A percentile compares a stretch with the other conserved stretches of the same genome.
Conservation (phyloP, 2,113 vertebrate genomes). For the Rhinogobius similis region DNA sequence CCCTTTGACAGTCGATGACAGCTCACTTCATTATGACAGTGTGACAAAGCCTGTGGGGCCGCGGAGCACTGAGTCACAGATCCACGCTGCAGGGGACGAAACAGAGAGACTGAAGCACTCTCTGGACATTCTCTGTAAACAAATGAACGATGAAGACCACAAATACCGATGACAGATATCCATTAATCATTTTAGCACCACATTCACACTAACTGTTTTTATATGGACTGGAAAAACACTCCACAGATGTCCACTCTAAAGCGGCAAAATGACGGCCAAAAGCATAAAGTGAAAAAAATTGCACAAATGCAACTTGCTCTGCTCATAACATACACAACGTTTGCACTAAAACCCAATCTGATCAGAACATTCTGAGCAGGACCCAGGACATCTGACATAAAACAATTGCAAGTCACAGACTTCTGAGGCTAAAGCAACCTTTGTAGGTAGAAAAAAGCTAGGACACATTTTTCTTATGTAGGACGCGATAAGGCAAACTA, state of each 20-base stretch:
- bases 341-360: too few species aligned
- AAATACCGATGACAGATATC: constrained; percentile 27
- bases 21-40: constrained; percentile 32
- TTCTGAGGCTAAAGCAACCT: neutral
- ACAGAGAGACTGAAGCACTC: constrained; percentile 9
- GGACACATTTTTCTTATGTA: neutral
- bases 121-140: constrained; percentile 14
- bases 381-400: neutral
- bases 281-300: constrained; percentile 19
- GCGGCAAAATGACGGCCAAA: constrained; percentile 15
- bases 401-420: neutral
- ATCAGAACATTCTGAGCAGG: too few species aligned
- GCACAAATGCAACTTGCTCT: too few species aligned
- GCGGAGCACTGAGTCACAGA: neutral
- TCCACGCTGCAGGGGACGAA: constrained; percentile 6
- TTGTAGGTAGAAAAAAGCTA: too few species aligned
- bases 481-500: too few species aligned
- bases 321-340: too few species aligned
- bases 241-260: constrained; percentile 13
- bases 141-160: constrained; percentile 24
- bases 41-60: constrained; percentile 28
- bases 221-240: neutral
- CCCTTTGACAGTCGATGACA: constrained; percentile 27
- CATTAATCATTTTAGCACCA: constrained; percentile 36
- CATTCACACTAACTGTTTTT: neutral